These are phyloP conservation scores for Leptonema lineaticorne DNA, from an alignment of 1,140 invertebrate species.

Conservation along the genomic window DNA sequence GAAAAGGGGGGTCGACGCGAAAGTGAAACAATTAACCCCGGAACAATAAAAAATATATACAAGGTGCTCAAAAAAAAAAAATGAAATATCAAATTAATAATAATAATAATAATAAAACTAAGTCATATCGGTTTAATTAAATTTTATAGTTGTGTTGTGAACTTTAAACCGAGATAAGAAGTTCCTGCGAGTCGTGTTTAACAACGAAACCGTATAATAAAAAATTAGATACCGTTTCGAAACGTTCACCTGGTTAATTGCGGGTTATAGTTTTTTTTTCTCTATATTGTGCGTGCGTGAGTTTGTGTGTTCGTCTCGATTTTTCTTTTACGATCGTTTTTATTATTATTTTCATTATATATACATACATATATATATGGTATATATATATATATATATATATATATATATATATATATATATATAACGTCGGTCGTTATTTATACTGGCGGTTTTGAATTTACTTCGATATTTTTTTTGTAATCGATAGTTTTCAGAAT, in stretches of 20 bases:
- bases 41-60: too few relatives aligned
- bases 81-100: too few relatives aligned
- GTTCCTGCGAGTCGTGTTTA: not conserved
- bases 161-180: conserved; percentile 27
- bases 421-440: too few relatives aligned
- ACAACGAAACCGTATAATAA: not conserved
- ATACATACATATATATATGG: too few relatives aligned
- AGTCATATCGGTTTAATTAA: conserved; percentile 27
- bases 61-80: too few relatives aligned
- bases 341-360: too few relatives aligned
- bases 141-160: conserved; percentile 26
- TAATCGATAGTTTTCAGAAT: conserved; percentile 4
- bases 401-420: too few relatives aligned
- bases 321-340: not conserved
- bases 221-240: conserved; percentile 26
- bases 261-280: conserved; percentile 7
- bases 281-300: too few relatives aligned
- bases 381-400: too few relatives aligned
- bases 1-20: not conserved
- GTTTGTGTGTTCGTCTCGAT: not conserved
- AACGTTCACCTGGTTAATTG: conserved; percentile 30
- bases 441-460: not conserved
- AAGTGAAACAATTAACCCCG: conserved; percentile 12
- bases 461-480: not conserved
- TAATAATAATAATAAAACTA: too few relatives aligned